These are phyloP conservation scores for Chorisops tibialis DNA, from an alignment of 2,888 invertebrate species.

Conservation along the genomic window DNA sequence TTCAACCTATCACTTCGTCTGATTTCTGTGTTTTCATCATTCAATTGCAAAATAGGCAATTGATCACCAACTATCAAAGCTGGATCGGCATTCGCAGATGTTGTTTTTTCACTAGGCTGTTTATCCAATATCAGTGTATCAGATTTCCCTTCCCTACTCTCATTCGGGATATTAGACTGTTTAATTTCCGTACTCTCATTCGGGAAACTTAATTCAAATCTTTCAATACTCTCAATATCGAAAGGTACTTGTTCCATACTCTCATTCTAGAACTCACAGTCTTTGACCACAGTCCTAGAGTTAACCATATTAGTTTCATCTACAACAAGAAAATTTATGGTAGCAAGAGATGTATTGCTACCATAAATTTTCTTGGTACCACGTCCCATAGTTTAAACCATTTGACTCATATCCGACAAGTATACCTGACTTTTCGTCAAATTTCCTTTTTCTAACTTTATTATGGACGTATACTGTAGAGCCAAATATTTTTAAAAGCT, in stretches of 20 bases:
- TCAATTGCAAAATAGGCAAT: background rate
- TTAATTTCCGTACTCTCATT: conserved; percentile 27
- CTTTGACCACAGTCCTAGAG: conserved; percentile 34
- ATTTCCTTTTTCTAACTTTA: conserved; percentile 41
- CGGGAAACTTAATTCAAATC: conserved; percentile 6
- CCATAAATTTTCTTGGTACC: conserved; percentile 38
- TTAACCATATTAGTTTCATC: conserved; percentile 40
- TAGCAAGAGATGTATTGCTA: conserved; percentile 44
- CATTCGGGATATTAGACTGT: conserved; percentile 2
- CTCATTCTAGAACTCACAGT: background rate
- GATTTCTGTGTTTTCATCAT: background rate
- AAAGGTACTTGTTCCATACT: background rate
- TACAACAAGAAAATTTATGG: too few relatives aligned
- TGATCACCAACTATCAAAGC: background rate
- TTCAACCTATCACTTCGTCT: background rate
- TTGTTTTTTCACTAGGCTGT: background rate
- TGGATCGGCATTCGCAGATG: background rate
- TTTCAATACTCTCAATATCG: background rate
- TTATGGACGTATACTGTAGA: conserved; percentile 40
- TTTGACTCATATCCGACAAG: conserved; percentile 43
- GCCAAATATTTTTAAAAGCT: conserved; percentile 43
- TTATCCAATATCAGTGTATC: background rate
- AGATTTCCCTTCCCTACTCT: background rate
- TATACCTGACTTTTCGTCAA: conserved; percentile 43
- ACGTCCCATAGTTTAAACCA: conserved; percentile 42